Evolutionary conservation across 2,888 invertebrate genomes (phyloP).

Genomic region (Metallyticus violacea): DNA sequence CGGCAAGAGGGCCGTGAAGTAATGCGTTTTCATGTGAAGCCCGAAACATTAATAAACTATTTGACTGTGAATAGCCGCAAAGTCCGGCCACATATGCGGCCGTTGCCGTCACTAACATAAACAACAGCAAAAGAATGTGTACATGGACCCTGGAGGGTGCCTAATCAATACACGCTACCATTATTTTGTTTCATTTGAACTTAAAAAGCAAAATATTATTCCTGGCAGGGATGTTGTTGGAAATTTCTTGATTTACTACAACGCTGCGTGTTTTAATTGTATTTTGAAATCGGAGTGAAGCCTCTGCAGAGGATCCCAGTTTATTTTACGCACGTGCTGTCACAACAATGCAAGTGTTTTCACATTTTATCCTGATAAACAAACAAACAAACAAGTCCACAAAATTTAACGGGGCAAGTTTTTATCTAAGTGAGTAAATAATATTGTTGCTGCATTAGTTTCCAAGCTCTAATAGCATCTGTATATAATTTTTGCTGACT

Average conservation of each 20-base stretch:
- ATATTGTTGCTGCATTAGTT: neutral
- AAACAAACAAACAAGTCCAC: neutral
- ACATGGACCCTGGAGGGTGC: neutral
- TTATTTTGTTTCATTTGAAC: neutral
- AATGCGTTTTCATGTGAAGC: slow-evolving; percentile 12
- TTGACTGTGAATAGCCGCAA: slow-evolving; percentile 8
- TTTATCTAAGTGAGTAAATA: neutral
- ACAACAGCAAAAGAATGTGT: neutral
- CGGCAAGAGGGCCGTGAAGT: neutral
- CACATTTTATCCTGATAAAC: neutral
- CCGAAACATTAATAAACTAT: slow-evolving; percentile 18
- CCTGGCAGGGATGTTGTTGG: neutral
- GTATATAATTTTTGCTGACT: neutral
- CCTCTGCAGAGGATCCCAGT: too few relatives aligned
- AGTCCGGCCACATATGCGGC: neutral
- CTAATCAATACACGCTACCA: neutral
- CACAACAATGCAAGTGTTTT: neutral
- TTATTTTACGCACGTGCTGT: too few relatives aligned
- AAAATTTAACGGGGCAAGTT: too few relatives aligned
- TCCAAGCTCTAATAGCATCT: neutral
- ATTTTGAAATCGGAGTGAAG: neutral
- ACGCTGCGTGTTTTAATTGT: neutral
- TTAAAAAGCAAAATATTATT: neutral
- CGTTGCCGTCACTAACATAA: neutral
- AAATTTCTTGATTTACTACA: neutral